Evolutionary conservation across 2,797 vertebrate genomes (phyloP).

Genomic region (Bradypus variegatus): DNA sequence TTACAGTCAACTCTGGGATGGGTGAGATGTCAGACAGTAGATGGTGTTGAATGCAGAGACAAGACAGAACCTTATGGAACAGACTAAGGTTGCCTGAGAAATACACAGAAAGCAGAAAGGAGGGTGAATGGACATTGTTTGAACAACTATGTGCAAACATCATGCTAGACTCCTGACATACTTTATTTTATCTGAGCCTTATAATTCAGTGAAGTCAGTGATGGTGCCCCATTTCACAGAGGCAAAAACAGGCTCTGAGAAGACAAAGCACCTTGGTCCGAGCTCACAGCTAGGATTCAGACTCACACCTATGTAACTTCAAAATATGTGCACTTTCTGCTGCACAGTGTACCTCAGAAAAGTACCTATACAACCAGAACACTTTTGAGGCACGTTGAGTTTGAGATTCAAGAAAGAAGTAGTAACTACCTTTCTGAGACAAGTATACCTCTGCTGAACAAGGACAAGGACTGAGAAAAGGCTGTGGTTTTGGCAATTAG

Average conservation of each 20-base stretch:
- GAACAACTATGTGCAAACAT: neutral
- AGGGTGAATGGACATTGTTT: neutral
- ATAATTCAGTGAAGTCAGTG: neutral
- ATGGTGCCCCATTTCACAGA: neutral
- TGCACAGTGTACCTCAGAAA: neutral
- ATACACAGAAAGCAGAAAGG: neutral
- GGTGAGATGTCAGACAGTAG: neutral
- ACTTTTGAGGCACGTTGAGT: neutral
- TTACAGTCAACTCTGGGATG: neutral
- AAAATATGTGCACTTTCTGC: neutral
- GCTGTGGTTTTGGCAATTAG: neutral
- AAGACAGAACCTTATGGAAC: neutral
- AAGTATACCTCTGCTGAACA: neutral
- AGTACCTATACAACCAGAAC: neutral
- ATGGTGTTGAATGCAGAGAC: neutral
- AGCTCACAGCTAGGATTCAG: neutral
- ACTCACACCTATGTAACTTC: neutral
- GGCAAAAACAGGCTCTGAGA: neutral
- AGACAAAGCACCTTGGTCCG: neutral
- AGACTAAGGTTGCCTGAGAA: neutral
- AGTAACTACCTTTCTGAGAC: neutral
- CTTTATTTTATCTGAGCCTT: neutral
- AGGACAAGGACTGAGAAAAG: neutral
- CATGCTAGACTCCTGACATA: neutral
- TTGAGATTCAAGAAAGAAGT: neutral